These are phyloP conservation scores for Galaxias olidus DNA, from an alignment of 2,797 vertebrate species.

Conservation along the genomic window DNA sequence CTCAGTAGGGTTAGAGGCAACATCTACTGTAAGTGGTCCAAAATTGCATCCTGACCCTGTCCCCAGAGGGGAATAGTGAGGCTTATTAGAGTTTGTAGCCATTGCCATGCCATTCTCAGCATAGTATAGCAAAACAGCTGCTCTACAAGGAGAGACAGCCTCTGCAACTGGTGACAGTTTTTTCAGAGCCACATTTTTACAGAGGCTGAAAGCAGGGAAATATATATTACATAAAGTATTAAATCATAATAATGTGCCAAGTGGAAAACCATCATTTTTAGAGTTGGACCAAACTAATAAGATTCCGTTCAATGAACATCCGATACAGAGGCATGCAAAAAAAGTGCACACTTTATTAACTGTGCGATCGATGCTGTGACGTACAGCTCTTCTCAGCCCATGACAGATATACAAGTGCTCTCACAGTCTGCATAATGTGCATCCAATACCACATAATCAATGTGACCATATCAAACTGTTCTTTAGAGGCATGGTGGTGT, in stretches of 20 bases:
- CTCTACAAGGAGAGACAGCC: too few relatives aligned
- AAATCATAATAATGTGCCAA: too few relatives aligned
- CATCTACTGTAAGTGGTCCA: neutral
- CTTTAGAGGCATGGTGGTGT: neutral
- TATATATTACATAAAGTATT: too few relatives aligned
- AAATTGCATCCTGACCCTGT: neutral
- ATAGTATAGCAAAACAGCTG: too few relatives aligned
- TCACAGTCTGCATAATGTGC: slow-evolving; percentile 9
- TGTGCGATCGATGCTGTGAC: slow-evolving; percentile 55
- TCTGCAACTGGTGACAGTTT: too few relatives aligned
- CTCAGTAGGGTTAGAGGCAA: slow-evolving; percentile 15
- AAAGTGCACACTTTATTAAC: slow-evolving; percentile 41
- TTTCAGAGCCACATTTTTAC: too few relatives aligned
- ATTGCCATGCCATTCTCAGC: too few relatives aligned
- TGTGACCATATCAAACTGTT: slow-evolving; percentile 4
- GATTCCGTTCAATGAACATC: slow-evolving; percentile 11
- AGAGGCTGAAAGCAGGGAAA: too few relatives aligned
- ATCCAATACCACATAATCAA: neutral
- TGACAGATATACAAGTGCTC: slow-evolving; percentile 24
- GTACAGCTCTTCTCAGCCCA: slow-evolving; percentile 30
- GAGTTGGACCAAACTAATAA: neutral
- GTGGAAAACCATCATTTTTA: too few relatives aligned
- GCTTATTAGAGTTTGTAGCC: too few relatives aligned
- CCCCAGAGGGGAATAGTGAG: too few relatives aligned
- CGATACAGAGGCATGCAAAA: neutral